These are phyloP conservation scores for Crotalus horridus DNA, from an alignment of 2,113 vertebrate genomes.

Conservation along the genomic window DNA sequence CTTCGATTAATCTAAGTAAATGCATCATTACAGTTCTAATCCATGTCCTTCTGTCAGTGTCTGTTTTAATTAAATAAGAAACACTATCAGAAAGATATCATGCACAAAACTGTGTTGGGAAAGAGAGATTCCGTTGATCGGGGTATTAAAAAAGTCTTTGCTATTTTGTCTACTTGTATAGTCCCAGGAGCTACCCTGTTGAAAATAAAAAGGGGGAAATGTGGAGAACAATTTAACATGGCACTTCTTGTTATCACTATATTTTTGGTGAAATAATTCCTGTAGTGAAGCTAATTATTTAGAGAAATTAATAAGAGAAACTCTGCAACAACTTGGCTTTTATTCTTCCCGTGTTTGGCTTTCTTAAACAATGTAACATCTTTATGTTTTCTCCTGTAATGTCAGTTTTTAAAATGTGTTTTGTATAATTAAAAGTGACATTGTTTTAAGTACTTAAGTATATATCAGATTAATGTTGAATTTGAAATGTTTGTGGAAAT, in stretches of 20 bases:
- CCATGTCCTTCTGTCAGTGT: conserved; percentile 92
- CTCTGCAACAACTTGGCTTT: conserved; percentile 27
- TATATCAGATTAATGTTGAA: not conserved
- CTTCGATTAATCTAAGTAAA: conserved; percentile 91
- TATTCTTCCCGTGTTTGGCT: conserved; percentile 10
- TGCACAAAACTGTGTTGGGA: conserved; percentile 78
- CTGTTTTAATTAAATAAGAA: conserved; percentile 95
- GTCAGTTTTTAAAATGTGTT: not conserved
- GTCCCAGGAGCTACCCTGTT: conserved; percentile 67
- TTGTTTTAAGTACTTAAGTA: not conserved
- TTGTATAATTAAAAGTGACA: not conserved
- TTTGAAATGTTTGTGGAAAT: conserved; percentile 18
- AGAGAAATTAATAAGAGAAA: conserved; percentile 56
- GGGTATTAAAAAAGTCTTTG: conserved; percentile 85
- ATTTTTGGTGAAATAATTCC: conserved; percentile 57
- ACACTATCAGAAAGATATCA: conserved; percentile 80
- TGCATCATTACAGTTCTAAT: conserved; percentile 88
- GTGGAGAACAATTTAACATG: conserved; percentile 63
- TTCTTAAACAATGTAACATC: conserved; percentile 30
- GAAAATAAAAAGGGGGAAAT: conserved; percentile 66
- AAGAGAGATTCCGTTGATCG: conserved; percentile 77
- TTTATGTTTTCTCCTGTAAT: conserved; percentile 8
- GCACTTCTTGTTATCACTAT: conserved; percentile 48
- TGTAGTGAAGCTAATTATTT: conserved; percentile 62
- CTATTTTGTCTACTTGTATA: conserved; percentile 80